Conservation (phyloP, 2,113 vertebrate species). For the Thermophis baileyi region DNA sequence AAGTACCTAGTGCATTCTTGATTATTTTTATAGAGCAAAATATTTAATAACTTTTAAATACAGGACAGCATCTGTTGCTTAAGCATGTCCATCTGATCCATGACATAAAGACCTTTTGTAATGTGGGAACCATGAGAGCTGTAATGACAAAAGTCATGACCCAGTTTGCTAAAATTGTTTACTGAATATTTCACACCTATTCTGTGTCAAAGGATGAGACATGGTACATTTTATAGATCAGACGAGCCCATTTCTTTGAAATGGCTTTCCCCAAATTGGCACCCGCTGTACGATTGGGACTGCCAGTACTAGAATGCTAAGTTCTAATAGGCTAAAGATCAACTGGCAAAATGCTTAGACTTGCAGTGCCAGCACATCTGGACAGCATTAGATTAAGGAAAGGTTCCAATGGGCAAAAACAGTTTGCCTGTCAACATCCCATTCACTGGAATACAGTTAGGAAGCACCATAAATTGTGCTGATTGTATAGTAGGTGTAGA, state of each 20-base stretch:
- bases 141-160: slow-evolving; percentile 3
- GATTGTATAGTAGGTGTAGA: background rate
- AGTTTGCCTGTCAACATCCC: background rate
- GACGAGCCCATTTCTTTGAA: background rate
- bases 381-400: background rate
- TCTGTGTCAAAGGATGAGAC: background rate
- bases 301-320: background rate
- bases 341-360: background rate
- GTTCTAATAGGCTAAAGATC: background rate
- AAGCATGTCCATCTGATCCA: slow-evolving; percentile 7
- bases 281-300: background rate
- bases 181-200: background rate
- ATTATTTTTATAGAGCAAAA: slow-evolving; percentile 36
- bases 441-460: background rate
- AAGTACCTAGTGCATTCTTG: slow-evolving; percentile 31
- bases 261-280: background rate
- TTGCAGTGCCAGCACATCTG: background rate
- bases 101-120: background rate
- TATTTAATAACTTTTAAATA: slow-evolving; percentile 7
- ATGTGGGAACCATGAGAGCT: slow-evolving; percentile 21
- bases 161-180: background rate
- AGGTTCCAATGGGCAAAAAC: background rate
- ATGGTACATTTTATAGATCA: background rate
- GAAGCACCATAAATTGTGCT: background rate
- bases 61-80: accelerated